Conservation (phyloP, 2,797 vertebrate species). For the Hippocampus kuda region DNA sequence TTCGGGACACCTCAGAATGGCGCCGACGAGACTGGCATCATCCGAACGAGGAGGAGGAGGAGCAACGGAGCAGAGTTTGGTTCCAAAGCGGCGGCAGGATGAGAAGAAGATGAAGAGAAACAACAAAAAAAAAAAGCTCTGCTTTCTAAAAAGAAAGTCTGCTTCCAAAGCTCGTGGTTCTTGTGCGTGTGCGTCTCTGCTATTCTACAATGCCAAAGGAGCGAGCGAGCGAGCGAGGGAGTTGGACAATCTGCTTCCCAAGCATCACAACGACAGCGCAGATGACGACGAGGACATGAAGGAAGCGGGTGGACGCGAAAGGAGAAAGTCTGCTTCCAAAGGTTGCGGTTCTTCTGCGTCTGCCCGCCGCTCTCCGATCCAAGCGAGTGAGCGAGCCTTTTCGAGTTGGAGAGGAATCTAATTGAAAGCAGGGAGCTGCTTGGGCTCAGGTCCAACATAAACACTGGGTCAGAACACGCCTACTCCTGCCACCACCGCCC, state of each 20-base stretch:
- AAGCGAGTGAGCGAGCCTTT: slow-evolving; percentile 24
- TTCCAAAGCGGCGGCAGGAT: neutral
- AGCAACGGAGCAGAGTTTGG: neutral
- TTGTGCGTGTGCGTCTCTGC: no score
- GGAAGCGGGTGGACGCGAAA: neutral
- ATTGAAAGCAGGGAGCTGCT: slow-evolving; percentile 63
- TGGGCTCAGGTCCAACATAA: slow-evolving; percentile 63
- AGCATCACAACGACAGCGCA: neutral
- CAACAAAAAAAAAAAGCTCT: neutral
- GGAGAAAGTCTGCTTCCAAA: neutral
- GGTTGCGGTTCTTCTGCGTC: no score
- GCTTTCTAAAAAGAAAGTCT: neutral
- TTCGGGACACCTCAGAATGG: slow-evolving; percentile 13
- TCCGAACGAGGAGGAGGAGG: slow-evolving; percentile 3
- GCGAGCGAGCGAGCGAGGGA: neutral
- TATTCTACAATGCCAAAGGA: no score
- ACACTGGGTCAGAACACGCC: slow-evolving; percentile 64
- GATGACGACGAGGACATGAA: no score
- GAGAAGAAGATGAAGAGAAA: neutral
- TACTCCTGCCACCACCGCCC: slow-evolving; percentile 40
- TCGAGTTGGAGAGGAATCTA: slow-evolving; percentile 45
- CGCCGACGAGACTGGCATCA: slow-evolving; percentile 25
- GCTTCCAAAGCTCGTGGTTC: neutral
- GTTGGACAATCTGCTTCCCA: neutral
- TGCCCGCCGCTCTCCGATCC: slow-evolving; percentile 8